phyloP scores from a whole-genome alignment of 92 coral and sea anemone genomes.

The Actinostola sp. region DNA sequence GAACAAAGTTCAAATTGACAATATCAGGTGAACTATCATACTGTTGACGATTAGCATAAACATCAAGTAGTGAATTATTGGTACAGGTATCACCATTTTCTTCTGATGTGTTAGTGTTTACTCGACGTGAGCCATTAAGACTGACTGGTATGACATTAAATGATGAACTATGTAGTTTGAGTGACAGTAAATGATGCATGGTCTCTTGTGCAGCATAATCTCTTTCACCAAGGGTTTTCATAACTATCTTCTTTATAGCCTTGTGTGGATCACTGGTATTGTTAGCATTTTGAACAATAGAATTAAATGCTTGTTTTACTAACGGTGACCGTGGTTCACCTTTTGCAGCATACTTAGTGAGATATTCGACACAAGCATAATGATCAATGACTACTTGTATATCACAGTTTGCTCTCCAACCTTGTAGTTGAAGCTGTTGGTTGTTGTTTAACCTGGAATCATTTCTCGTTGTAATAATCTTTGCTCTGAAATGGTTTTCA shows the following conservation, averaged over 20 bases:
- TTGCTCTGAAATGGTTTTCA: too few relatives aligned
- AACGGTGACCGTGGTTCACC: too few relatives aligned
- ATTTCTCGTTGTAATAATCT: too few relatives aligned
- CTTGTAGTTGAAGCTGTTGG: too few relatives aligned
- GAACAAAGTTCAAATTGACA: conserved; percentile 24
- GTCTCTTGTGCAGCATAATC: conserved; percentile 69
- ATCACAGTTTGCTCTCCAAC: too few relatives aligned
- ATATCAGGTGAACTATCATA: conserved; percentile 22
- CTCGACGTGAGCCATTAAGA: conserved; percentile 25
- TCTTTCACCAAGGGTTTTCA: conserved; percentile 64
- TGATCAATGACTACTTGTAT: too few relatives aligned
- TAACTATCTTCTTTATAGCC: too few relatives aligned
- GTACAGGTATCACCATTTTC: conserved; percentile 21
- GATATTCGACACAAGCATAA: too few relatives aligned
- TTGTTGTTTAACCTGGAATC: too few relatives aligned
- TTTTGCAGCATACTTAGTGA: too few relatives aligned
- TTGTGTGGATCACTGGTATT: conserved; percentile 42
- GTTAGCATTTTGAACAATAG: conserved; percentile 22
- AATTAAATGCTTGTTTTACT: too few relatives aligned
- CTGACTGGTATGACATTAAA: too few relatives aligned
- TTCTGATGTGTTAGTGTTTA: background rate
- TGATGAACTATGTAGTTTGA: conserved; percentile 59
- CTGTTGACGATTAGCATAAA: conserved; percentile 56
- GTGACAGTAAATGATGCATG: conserved; percentile 60
- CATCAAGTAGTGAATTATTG: conserved; percentile 45